Evolutionary conservation across 2,113 vertebrate species (phyloP), one percentile per base, ranked within the genome.

Genomic region (Cynocephalus volans): DNA sequence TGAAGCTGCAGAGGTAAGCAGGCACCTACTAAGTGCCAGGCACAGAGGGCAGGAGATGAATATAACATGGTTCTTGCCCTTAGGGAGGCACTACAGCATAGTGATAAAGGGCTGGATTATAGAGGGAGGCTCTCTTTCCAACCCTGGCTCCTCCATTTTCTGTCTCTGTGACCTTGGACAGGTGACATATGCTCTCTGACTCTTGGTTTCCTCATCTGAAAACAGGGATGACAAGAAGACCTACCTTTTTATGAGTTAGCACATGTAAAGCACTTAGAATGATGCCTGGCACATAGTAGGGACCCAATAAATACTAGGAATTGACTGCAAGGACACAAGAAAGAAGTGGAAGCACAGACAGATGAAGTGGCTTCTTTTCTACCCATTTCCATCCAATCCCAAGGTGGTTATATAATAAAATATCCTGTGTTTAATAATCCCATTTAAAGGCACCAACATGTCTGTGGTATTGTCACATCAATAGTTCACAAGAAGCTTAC

Each of bases 231-330:
- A 80, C 41, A 84, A 70, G 31, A 50, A 60, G 64, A 86, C 28
- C 62, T 48, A 75, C 6, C 28, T 89, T 83, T 91, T 92, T 82
- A 93, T 67, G 82, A 83, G 17, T 31, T 58, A 72, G 81, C 26
- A 67, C 21, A 80, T 14, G 1, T 6, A 88, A 90, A 92, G 33
- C 23, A 41, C 33, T 83, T 92, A 79, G 23, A 48, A 81, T 18
- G 92, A 54, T 36, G 31, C 56, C 64, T 54, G 33, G 5, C 31
- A 33, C 5, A 8, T 18, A 79, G 54, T 17, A 73, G 82, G 31
- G 28, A 86, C 41, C 31, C 24, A 73, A 24, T 18, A 90, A 62
- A 62, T 90, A 50, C 23, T 75, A 92, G 48, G 1, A 67, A 48
- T 10, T 65, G 26, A 76, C 13, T 14, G 23, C 60, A 23, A 75